Evolutionary conservation across 2,888 invertebrate genomes (phyloP), one percentile per base, ranked within the genome.

Genomic region (Euclidia mi): DNA sequence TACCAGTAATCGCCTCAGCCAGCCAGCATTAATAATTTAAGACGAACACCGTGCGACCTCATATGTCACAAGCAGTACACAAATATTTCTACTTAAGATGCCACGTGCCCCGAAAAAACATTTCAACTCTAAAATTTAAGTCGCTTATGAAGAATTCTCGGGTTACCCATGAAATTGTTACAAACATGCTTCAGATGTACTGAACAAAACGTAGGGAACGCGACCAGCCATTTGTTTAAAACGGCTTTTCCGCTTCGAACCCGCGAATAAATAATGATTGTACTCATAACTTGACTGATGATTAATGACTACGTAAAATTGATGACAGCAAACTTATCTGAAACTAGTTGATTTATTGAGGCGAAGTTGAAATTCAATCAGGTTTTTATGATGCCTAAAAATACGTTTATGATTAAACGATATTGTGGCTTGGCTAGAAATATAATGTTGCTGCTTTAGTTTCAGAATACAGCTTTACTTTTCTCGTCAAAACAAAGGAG

Each of bases 201-300:
- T 67, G 66, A 78, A 77, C 75, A 75, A 75, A 70, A 71, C 70
- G 63, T 58, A 64, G 63, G 62, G 68, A 76, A 76, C 71, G 76
- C 68, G 73, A 74, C 76, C 72, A 71, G 65, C 71, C 74, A 81
- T 84, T 83, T 79, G 76, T 78, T 71, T 69, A 64, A 78, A 73
- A 65, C 49, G 72, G 50, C 35, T 65, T 67, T 78, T 81, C 79
- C 75, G 51, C 59, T 70, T 57, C 17, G 60, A 47, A 37, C 71
- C 60, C 41, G 11, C 51, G 62, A 76, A 61, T 63, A 72, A 60
- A 72, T 61, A 65, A 63, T 51, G 25, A 56, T 57, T 52, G 17
- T 58, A 47, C 61, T 58, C 47, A 43, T 65, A 71, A 72, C 48
- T 72, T 59, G 55, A 68, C 45, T 57, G 43, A 72, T 76, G 73